Conservation (phyloP, 2,797 vertebrate species). For the Carapus acus region DNA sequence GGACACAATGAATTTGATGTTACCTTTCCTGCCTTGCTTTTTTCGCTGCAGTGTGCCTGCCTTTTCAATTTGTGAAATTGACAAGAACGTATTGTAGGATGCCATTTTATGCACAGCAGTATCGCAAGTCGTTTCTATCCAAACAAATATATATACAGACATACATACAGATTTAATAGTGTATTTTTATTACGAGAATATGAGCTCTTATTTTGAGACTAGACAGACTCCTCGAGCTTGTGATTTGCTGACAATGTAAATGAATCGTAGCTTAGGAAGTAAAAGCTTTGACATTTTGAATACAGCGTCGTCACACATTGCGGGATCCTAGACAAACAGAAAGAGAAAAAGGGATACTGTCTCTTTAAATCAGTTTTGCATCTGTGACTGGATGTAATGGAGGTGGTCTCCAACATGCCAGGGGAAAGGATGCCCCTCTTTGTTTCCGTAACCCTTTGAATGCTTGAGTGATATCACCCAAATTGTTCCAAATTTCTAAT, state of each 20-base stretch:
- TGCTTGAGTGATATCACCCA: slow-evolving; percentile 59
- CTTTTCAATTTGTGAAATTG: slow-evolving; percentile 84
- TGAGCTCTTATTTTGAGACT: slow-evolving; percentile 66
- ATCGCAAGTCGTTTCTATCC: slow-evolving; percentile 66
- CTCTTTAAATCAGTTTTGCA: slow-evolving; percentile 79
- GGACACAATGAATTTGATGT: slow-evolving; percentile 52
- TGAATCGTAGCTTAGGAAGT: slow-evolving; percentile 59
- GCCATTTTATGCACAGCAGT: slow-evolving; percentile 65
- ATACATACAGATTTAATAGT: slow-evolving; percentile 72
- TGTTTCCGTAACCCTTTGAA: slow-evolving; percentile 83
- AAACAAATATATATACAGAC: slow-evolving; percentile 43
- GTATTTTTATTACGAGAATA: slow-evolving; percentile 78
- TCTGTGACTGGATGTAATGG: slow-evolving; percentile 61
- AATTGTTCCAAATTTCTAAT: slow-evolving; percentile 18
- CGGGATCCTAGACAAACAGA: slow-evolving; percentile 41
- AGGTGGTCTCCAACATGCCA: slow-evolving; percentile 65
- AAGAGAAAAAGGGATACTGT: slow-evolving; percentile 79
- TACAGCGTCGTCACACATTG: slow-evolving; percentile 41
- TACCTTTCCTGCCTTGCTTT: slow-evolving; percentile 69
- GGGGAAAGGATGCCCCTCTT: slow-evolving; percentile 69
- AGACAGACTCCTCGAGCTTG: slow-evolving; percentile 59
- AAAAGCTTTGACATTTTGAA: slow-evolving; percentile 31
- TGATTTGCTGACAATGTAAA: slow-evolving; percentile 48
- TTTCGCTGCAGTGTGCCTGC: slow-evolving; percentile 72
- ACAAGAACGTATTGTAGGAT: slow-evolving; percentile 72